phyloP scores from a whole-genome alignment of 2,797 vertebrate genomes.

The Limnodromus scolopaceus region DNA sequence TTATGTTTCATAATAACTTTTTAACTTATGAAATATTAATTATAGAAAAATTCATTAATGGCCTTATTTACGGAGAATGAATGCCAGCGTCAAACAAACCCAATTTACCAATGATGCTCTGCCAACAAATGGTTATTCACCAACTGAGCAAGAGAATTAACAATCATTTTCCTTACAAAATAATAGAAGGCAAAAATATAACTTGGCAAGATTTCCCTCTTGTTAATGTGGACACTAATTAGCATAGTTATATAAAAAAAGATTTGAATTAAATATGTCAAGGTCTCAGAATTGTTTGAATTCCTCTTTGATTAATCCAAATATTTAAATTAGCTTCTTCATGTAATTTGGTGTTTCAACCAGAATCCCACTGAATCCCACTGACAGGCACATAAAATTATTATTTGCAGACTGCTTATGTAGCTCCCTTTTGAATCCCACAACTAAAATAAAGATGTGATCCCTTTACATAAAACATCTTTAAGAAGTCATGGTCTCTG shows the following conservation, averaged over 20 bases:
- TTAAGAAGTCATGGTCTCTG: not conserved
- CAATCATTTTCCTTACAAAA: constrained; percentile 22
- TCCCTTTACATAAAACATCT: not conserved
- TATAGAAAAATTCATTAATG: constrained; percentile 11
- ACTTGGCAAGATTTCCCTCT: constrained; percentile 31
- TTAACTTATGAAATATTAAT: constrained; percentile 2
- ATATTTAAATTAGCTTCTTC: constrained; percentile 67
- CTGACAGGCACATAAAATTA: constrained; percentile 59
- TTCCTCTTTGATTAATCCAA: constrained; percentile 64
- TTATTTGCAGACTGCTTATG: constrained; percentile 58
- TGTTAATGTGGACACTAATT: constrained; percentile 62
- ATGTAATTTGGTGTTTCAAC: constrained; percentile 55
- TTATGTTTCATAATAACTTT: not conserved
- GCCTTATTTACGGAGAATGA: constrained; percentile 4
- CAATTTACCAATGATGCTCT: constrained; percentile 36
- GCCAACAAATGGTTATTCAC: constrained; percentile 51
- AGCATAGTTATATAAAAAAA: constrained; percentile 26
- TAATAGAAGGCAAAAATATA: constrained; percentile 43
- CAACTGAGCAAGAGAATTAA: constrained; percentile 19
- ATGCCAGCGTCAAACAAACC: constrained; percentile 4
- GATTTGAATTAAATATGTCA: constrained; percentile 52
- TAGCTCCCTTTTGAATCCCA: constrained; percentile 55
- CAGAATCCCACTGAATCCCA: constrained; percentile 30
- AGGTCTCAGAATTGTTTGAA: constrained; percentile 55
- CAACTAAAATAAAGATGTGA: constrained; percentile 54